Percentiles rank a stretch among this genome's conserved stretches.
phyloP scores from a whole-genome alignment of 2,888 invertebrate species.

The Drosophila longiperda region DNA sequence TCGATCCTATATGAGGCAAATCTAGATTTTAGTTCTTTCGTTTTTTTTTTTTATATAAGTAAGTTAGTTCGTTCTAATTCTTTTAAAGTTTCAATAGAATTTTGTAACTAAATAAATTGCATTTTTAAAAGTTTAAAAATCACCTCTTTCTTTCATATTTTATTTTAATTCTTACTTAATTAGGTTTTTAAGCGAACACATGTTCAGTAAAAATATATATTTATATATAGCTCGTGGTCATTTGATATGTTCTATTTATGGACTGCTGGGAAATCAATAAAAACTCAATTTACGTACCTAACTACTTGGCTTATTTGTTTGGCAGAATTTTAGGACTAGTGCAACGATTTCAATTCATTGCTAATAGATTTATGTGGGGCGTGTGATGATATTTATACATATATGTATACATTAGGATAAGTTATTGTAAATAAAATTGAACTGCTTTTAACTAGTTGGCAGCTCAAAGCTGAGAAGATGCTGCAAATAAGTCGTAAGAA shows the following conservation, averaged over 20 bases:
- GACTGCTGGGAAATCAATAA: slow-evolving; percentile 11
- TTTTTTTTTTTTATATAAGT: background rate
- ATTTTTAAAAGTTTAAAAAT: background rate
- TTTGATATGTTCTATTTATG: background rate
- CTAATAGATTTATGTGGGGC: background rate
- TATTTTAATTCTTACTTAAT: too few species aligned
- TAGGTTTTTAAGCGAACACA: background rate
- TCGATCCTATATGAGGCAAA: background rate
- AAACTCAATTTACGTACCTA: background rate
- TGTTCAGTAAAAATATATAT: background rate
- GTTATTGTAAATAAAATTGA: background rate
- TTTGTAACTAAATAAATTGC: background rate
- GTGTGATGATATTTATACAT: background rate
- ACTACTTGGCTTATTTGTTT: background rate
- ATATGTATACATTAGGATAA: background rate
- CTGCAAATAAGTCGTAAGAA: slow-evolving; percentile 9
- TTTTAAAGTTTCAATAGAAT: background rate
- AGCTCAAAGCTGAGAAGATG: slow-evolving; percentile 15
- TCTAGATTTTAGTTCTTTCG: background rate
- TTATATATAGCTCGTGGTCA: background rate
- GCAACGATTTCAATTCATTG: background rate
- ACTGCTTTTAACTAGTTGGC: background rate
- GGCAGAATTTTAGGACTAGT: background rate
- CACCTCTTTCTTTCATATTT: background rate
- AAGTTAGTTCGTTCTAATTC: background rate